Percentiles rank a stretch among this genome's conserved stretches.
phyloP scores from a whole-genome alignment of 2,888 invertebrate species.

The Cephalotes varians region DNA sequence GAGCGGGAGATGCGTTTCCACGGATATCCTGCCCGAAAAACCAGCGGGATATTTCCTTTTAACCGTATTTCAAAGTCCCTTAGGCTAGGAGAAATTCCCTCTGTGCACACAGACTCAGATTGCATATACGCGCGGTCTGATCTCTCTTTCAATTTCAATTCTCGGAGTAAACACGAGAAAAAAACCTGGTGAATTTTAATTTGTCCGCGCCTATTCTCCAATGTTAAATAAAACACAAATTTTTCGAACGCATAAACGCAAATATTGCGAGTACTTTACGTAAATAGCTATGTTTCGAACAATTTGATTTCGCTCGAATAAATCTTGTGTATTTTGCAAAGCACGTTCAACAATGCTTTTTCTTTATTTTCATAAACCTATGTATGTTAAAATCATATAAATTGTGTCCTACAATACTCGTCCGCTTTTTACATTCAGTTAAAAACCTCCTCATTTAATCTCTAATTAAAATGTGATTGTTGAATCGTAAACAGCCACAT shows the following conservation, averaged over 20 bases:
- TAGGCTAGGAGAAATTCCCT: conserved; percentile 38
- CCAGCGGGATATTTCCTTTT: conserved; percentile 40
- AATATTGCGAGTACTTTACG: background rate
- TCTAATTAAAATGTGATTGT: background rate
- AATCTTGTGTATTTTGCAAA: background rate
- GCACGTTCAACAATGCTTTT: background rate
- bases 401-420: background rate
- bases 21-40: conserved; percentile 15
- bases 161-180: conserved; percentile 26
- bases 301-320: conserved; percentile 3
- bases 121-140: background rate
- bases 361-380: background rate
- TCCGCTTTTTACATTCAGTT: background rate
- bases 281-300: background rate
- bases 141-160: conserved; percentile 49
- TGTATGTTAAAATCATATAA: background rate
- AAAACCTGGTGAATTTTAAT: conserved; percentile 34
- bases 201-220: background rate
- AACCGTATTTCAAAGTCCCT: conserved; percentile 50
- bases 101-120: conserved; percentile 1
- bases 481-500: background rate
- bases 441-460: background rate
- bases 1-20: background rate
- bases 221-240: conserved; percentile 51
- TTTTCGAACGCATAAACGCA: background rate